phyloP scores from a whole-genome alignment of 2,113 vertebrate genomes.

The Melanotaenia duboulayi region DNA sequence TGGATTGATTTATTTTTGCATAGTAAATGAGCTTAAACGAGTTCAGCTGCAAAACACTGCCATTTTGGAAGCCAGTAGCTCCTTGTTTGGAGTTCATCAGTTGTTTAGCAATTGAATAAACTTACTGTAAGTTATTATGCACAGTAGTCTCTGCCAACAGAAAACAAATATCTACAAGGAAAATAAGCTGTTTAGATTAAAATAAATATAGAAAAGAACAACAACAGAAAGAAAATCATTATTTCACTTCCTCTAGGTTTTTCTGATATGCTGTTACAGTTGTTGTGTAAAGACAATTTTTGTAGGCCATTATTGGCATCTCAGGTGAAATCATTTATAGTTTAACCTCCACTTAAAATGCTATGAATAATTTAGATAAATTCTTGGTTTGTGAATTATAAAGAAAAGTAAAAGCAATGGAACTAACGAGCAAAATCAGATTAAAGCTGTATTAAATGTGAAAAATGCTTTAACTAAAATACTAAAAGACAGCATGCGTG shows the following conservation, averaged over 20 bases:
- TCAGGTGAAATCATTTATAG: too few species aligned
- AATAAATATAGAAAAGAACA: too few species aligned
- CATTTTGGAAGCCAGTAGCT: neutral
- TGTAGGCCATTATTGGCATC: too few species aligned
- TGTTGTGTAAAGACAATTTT: too few species aligned
- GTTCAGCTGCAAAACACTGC: neutral
- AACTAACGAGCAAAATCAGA: neutral
- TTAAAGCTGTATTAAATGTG: neutral
- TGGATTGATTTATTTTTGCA: too few species aligned
- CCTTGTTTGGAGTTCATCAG: neutral
- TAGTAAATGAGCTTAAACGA: too few species aligned
- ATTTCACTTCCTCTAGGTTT: too few species aligned
- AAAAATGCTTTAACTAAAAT: neutral
- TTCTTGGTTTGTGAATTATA: too few species aligned
- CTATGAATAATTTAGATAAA: neutral
- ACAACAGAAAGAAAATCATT: too few species aligned
- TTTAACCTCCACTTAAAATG: neutral
- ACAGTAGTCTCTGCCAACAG: neutral
- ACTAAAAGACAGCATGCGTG: neutral
- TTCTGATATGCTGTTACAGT: too few species aligned
- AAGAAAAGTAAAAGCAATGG: neutral
- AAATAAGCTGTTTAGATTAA: too few species aligned
- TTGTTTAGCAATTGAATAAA: neutral
- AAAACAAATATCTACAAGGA: too few species aligned
- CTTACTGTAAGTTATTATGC: neutral